Evolutionary conservation across 1,140 invertebrate species (phyloP).

Genomic region (Nilaparvata lugens): DNA sequence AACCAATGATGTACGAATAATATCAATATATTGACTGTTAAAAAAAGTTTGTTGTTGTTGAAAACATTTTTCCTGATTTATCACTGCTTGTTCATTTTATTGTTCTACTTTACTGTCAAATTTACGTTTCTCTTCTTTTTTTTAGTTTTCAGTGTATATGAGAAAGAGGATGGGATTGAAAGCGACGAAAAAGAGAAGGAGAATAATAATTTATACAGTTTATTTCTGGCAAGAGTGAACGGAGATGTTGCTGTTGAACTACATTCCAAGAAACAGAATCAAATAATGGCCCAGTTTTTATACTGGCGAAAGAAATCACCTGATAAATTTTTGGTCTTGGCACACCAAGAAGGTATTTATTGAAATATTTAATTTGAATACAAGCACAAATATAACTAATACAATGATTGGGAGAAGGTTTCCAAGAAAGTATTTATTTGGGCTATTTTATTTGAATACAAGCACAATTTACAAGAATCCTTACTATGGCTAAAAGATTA

Average conservation of each 20-base stretch:
- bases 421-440: too few relatives aligned
- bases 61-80: too few relatives aligned
- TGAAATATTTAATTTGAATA: not conserved
- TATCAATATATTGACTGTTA: too few relatives aligned
- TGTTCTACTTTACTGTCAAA: slow-evolving; percentile 7
- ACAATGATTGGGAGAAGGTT: too few relatives aligned
- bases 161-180: not conserved
- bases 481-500: slow-evolving; percentile 43
- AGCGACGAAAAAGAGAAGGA: slow-evolving; percentile 15
- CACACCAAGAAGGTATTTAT: slow-evolving; percentile 66
- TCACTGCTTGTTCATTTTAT: too few relatives aligned
- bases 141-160: slow-evolving; percentile 18
- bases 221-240: slow-evolving; percentile 46
- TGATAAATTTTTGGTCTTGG: slow-evolving; percentile 58
- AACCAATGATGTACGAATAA: too few relatives aligned
- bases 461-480: slow-evolving; percentile 34
- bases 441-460: slow-evolving; percentile 16
- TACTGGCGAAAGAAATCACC: slow-evolving; percentile 53
- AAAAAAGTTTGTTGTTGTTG: too few relatives aligned
- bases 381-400: too few relatives aligned
- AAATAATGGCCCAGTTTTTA: slow-evolving; percentile 69
- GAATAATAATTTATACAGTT: slow-evolving; percentile 42
- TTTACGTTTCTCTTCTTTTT: slow-evolving; percentile 17
- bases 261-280: slow-evolving; percentile 44
- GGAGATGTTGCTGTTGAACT: slow-evolving; percentile 40